Evolutionary conservation across 2,888 invertebrate genomes (phyloP), one percentile per base, ranked within the genome.

Genomic region (Scaptomyza polygonia): DNA sequence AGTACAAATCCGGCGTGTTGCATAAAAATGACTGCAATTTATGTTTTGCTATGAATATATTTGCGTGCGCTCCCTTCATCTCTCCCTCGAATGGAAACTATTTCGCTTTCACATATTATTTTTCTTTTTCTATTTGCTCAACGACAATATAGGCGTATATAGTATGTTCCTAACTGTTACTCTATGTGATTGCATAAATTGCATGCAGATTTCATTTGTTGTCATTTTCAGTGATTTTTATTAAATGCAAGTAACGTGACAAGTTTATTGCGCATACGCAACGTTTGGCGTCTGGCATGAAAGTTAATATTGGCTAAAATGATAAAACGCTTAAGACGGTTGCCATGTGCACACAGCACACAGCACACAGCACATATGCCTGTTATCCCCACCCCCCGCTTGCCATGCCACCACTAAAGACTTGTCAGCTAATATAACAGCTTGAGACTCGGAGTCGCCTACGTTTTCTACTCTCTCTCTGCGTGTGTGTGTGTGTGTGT

Each of bases 21-120:
- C 78, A 85, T 86, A 88, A 89, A 89, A 89, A 85, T 89, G 82
- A 77, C 77, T 88, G 84, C 89, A 90, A 90, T 89, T 89, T 89
- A 90, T 90, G 89, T 80, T 84, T 89, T 84, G 80, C 89, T 85
- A 79, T 88, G 89, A 86, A 86, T 88, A 87, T 82, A 82, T 86
- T 82, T 76, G 67, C 48, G 63, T 49, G 57, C 53, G n/a, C 51
- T 18, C 57, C 25, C 40, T 14, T 7, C 40, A 2, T 16, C 39
- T 34, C 43, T 30, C 9, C 5, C 32, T 11, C 27, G 32, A 29
- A 8, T 1, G 36, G 30, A 21, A 32, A 62, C 32, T 45, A 47
- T 55, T 64, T 63, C 44, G 54, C 54, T 47, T 29, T 64, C 53
- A 54, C 42, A 43, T 62, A 49, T 66, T 69, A 36, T 36, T 39